Evolutionary conservation across 2,113 vertebrate species (phyloP).

Genomic region (Etia nguti): DNA sequence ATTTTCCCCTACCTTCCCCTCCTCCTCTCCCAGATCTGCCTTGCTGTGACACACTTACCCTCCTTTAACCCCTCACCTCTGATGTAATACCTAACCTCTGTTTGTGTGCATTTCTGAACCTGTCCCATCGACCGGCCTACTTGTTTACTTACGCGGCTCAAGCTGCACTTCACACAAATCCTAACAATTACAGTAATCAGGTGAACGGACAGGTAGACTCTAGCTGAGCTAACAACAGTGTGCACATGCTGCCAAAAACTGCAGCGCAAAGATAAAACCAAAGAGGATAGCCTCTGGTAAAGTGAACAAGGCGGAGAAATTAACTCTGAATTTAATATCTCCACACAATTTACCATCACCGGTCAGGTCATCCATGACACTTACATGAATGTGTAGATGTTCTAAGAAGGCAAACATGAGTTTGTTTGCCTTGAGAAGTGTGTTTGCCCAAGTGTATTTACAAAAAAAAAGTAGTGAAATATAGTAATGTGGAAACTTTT

Average conservation of each 20-base stretch:
- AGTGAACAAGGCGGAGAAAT: neutral
- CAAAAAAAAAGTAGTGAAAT: neutral
- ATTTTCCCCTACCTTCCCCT: neutral
- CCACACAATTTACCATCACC: neutral
- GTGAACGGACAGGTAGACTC: neutral
- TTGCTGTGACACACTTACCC: neutral
- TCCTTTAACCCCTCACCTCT: neutral
- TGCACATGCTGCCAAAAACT: neutral
- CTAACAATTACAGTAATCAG: constrained; percentile 21
- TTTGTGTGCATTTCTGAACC: neutral
- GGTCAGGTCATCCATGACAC: neutral
- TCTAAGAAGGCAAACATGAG: too few relatives aligned
- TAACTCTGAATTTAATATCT: neutral
- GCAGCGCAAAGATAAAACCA: neutral
- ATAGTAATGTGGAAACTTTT: too few relatives aligned
- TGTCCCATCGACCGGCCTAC: neutral
- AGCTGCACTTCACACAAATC: neutral
- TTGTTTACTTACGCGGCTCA: neutral
- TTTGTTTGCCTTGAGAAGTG: neutral
- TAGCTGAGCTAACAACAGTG: constrained; percentile 7
- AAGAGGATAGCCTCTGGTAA: neutral
- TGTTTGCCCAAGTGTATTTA: neutral
- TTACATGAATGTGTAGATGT: neutral
- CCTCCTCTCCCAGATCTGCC: neutral
- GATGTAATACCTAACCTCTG: neutral